Conservation (phyloP, 2,888 invertebrate species). For the Xestia ashworthii region DNA sequence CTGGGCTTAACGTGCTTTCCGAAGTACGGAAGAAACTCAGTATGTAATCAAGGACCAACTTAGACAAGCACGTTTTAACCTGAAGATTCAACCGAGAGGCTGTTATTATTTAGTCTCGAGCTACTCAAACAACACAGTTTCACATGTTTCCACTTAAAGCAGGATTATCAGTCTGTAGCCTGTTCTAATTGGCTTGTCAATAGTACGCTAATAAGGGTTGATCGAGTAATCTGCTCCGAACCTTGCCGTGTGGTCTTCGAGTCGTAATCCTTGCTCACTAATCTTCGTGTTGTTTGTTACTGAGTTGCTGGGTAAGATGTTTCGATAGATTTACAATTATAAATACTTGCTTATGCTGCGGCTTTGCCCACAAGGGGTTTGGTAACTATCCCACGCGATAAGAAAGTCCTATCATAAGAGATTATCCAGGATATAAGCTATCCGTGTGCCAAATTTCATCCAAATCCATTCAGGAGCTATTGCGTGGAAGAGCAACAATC, state of each 20-base stretch:
- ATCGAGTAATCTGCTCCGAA: slow-evolving; percentile 40
- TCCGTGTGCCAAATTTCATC: too few species aligned
- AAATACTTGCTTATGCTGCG: not conserved
- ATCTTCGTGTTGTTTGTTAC: slow-evolving; percentile 5
- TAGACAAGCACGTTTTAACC: not conserved
- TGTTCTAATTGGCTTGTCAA: slow-evolving; percentile 40
- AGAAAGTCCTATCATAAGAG: too few species aligned
- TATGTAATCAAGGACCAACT: not conserved
- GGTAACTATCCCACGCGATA: not conserved
- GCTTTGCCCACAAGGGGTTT: not conserved
- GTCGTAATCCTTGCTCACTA: slow-evolving; percentile 32
- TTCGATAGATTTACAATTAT: not conserved
- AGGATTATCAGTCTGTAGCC: slow-evolving; percentile 23
- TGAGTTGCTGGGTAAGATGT: not conserved
- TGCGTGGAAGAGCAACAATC: too few species aligned
- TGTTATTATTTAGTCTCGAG: not conserved
- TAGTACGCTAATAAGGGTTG: slow-evolving; percentile 41
- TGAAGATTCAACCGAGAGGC: not conserved
- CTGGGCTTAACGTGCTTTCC: not conserved
- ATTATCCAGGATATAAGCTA: too few species aligned
- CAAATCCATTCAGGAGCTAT: too few species aligned
- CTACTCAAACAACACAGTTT: not conserved
- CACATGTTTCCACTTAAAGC: not conserved
- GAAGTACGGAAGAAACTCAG: not conserved
- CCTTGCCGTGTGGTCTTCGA: slow-evolving; percentile 12